phyloP scores from a whole-genome alignment of 2,113 vertebrate genomes.

The Centropus unirufus region DNA sequence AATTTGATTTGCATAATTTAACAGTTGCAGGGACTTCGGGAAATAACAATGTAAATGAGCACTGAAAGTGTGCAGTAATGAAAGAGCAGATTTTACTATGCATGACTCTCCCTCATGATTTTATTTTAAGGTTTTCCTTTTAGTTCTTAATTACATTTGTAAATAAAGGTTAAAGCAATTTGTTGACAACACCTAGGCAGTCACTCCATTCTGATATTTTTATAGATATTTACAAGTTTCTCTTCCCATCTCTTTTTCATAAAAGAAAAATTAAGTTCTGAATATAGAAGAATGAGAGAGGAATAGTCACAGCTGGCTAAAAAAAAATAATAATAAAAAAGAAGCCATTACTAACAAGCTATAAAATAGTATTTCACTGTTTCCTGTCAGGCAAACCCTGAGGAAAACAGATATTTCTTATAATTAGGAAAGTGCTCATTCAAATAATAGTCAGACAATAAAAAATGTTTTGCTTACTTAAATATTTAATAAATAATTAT shows the following conservation, averaged over 20 bases:
- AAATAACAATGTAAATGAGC: constrained; percentile 65
- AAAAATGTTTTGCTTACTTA: constrained; percentile 34
- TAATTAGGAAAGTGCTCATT: constrained; percentile 42
- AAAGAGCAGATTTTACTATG: constrained; percentile 12
- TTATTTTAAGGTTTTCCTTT: constrained; percentile 6
- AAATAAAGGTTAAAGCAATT: constrained; percentile 38
- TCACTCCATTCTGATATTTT: background rate
- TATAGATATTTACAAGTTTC: background rate
- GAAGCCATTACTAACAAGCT: background rate
- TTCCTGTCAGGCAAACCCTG: constrained; percentile 4
- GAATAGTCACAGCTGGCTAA: background rate
- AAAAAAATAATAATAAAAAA: background rate
- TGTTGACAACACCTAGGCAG: background rate
- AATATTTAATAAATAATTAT: constrained; percentile 23
- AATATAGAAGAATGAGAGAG: background rate
- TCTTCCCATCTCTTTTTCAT: background rate
- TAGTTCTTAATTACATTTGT: constrained; percentile 44
- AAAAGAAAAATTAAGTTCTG: background rate
- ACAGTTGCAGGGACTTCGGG: constrained; percentile 56
- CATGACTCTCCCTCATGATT: background rate
- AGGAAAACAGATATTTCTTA: constrained; percentile 38
- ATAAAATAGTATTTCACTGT: constrained; percentile 40
- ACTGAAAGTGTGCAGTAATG: constrained; percentile 14
- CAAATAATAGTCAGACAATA: constrained; percentile 23
- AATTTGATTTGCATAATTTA: constrained; percentile 69